A percentile compares a stretch with the other conserved stretches of the same genome.
Conservation (phyloP, 2,797 vertebrate species). For the Sebastiscus tertius region DNA sequence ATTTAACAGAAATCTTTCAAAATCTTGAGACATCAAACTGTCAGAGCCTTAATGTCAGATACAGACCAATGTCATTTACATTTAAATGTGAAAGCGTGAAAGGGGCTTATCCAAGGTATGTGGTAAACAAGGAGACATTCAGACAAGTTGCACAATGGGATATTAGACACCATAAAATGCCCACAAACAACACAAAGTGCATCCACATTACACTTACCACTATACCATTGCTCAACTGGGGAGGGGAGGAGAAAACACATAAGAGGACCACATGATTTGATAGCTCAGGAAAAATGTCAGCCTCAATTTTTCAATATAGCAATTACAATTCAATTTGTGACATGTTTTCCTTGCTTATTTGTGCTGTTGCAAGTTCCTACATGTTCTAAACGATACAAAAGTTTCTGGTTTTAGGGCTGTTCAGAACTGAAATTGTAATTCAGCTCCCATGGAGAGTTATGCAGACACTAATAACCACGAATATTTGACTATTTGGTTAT, state of each 20-base stretch:
- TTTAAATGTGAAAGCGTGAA: constrained; percentile 45
- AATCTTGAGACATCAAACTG: neutral
- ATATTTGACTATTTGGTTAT: too few species aligned
- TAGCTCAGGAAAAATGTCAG: neutral
- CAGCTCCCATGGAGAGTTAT: neutral
- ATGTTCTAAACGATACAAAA: neutral
- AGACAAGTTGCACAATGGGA: neutral
- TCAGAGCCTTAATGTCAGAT: neutral
- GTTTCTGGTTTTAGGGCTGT: neutral
- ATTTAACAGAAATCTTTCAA: neutral
- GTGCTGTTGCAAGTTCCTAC: neutral
- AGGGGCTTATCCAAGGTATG: constrained; percentile 25
- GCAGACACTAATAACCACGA: too few species aligned
- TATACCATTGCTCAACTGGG: constrained; percentile 71
- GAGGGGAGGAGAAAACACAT: constrained; percentile 52
- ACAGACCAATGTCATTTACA: neutral
- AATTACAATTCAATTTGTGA: neutral
- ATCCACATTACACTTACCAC: constrained; percentile 67
- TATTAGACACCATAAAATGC: constrained; percentile 46
- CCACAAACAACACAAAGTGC: constrained; percentile 41
- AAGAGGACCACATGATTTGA: constrained; percentile 3
- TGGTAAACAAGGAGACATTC: constrained; percentile 9
- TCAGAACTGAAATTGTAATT: neutral
- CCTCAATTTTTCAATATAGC: neutral
- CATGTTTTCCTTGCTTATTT: neutral